Evolutionary conservation across 2,113 vertebrate species (phyloP).

Genomic region (Petromus typicus): DNA sequence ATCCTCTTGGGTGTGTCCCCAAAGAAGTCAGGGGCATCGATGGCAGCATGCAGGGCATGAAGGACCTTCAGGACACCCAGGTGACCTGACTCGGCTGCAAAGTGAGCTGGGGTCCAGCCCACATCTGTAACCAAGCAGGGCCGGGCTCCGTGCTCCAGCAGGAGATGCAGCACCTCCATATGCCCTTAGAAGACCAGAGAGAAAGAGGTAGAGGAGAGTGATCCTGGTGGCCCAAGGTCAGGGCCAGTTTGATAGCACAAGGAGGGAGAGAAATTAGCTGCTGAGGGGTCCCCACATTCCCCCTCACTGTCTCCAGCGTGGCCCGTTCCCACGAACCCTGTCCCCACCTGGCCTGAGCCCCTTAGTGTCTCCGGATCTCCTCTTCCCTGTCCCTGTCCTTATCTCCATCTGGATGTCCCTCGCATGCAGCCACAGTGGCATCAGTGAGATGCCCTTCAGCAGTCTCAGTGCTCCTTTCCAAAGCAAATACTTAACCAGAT

Average conservation of each 20-base stretch:
- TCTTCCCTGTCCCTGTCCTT: background rate
- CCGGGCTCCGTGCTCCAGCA: constrained; percentile 90
- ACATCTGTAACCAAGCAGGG: constrained; percentile 88
- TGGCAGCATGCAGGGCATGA: constrained; percentile 89
- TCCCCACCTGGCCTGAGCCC: too few species aligned
- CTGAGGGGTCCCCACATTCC: background rate
- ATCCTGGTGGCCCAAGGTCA: background rate
- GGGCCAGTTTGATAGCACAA: background rate
- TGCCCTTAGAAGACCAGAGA: constrained; percentile 85
- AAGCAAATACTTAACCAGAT: background rate
- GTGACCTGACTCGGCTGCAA: constrained; percentile 91
- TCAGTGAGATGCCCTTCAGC: background rate
- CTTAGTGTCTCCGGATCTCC: background rate
- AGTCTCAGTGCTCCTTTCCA: background rate
- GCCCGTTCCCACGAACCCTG: background rate
- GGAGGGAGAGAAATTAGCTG: background rate
- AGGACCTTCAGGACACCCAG: constrained; percentile 90
- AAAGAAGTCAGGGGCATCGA: constrained; percentile 90
- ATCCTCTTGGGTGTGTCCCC: constrained; percentile 92
- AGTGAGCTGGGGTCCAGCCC: constrained; percentile 94
- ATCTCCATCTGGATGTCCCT: background rate
- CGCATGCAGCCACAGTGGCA: background rate
- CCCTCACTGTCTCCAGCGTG: background rate
- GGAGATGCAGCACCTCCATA: constrained; percentile 86
- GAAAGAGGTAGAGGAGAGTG: background rate